A percentile compares a stretch with the other conserved stretches of the same genome.
phyloP scores from a whole-genome alignment of 92 coral and sea anemone species.

The Galaxea fascicularis region DNA sequence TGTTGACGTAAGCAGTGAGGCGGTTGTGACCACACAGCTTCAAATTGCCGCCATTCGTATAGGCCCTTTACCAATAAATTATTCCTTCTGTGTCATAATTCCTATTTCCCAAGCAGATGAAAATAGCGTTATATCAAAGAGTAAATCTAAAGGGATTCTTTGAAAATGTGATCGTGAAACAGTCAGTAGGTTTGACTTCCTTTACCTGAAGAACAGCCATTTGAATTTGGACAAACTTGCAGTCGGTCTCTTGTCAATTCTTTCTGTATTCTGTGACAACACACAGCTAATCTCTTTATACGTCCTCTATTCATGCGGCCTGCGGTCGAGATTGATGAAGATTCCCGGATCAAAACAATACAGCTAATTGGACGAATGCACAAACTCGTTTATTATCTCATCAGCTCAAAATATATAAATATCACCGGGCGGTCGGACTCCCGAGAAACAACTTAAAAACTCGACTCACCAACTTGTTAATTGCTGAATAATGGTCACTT shows the following conservation, averaged over 20 bases:
- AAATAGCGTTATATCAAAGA: conserved; percentile 31
- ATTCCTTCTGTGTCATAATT: conserved; percentile 24
- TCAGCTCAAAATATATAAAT: conserved; percentile 76
- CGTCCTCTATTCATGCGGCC: conserved; percentile 70
- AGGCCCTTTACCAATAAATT: conserved; percentile 44
- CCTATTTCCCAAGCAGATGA: conserved; percentile 14
- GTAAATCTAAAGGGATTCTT: conserved; percentile 30
- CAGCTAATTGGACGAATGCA: conserved; percentile 56
- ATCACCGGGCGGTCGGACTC: conserved; percentile 57
- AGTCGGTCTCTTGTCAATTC: conserved; percentile 29
- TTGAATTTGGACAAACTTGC: conserved; percentile 53
- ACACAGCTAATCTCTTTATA: conserved; percentile 44
- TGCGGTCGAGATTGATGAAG: conserved; percentile 67
- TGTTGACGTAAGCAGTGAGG: conserved; percentile 41
- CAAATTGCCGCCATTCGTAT: conserved; percentile 49
- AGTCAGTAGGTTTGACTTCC: conserved; percentile 26
- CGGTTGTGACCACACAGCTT: conserved; percentile 19
- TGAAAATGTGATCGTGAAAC: conserved; percentile 24
- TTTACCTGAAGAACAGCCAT: conserved; percentile 83
- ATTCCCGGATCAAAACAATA: conserved; percentile 73
- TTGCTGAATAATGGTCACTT: conserved; percentile 48
- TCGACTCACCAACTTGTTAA: conserved; percentile 35
- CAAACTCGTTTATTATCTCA: conserved; percentile 73
- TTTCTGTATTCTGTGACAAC: conserved; percentile 55
- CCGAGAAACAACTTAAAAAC: conserved; percentile 44